Evolutionary conservation across 2,888 invertebrate species (phyloP), one percentile per base, ranked within the genome.

Genomic region (Lasioglossum figueresi): DNA sequence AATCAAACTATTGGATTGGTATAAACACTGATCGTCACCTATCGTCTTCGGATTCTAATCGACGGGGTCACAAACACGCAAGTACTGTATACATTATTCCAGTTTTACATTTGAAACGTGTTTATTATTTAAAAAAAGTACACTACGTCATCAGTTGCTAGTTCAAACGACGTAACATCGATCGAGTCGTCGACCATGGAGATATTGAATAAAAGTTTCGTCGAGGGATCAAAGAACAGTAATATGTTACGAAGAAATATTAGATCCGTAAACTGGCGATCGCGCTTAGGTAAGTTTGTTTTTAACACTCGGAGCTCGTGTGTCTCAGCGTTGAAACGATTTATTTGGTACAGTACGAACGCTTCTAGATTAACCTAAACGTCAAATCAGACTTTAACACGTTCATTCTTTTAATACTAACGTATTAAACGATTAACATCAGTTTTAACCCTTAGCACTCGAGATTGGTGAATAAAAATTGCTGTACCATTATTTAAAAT

Each of bases 361-460:
- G 70, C n/a, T 37, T 68, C 34, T 37, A 68, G 19, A 68, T 68
- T 37, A 68, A 68, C 68, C 63, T 37, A 37, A 43, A 68, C 4
- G 72, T n/a, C 45, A 72, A 72, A 72, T 72, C 72, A 72, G 45
- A 72, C 72, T 72, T 72, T 45, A 45, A 72, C 37, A 23, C 68
- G 34, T 37, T 34, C 1, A 23, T 37, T 37, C 23, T 23, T 43
- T 63, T 31, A 63, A 63, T 16, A 59, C 27, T 23, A 23, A 23
- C 48, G 48, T 48, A 48, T 48, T 48, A n/a, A n/a, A 52, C 10
- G n/a, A 10, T 37, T 31, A 40, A 40, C 48, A 23, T 70, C 16
- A 16, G 56, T 74, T 74, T 74, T 37, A 43, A 43, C 43, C 43
- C 43, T 43, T 14, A 14, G 43, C 43, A 43, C 43, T 43, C 43